phyloP scores from a whole-genome alignment of 2,113 vertebrate genomes.

The Brachyistius frenatus region DNA sequence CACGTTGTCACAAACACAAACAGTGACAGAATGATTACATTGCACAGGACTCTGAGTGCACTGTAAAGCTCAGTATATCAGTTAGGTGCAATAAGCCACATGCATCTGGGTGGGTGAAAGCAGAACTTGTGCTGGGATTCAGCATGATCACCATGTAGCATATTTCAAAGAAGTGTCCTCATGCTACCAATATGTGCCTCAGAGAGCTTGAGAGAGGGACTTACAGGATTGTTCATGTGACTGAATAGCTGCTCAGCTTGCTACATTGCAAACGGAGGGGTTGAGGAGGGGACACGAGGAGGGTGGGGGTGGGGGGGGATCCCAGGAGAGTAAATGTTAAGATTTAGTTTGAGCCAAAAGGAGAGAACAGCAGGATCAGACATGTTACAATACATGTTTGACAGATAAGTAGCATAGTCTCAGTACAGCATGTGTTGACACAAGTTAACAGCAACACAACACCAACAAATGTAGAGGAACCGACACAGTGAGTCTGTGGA shows the following conservation, averaged over 20 bases:
- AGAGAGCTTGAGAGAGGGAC: conserved; percentile 86
- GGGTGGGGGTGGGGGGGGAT: conserved; percentile 72
- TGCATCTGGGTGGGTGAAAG: conserved; percentile 70
- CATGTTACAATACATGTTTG: conserved; percentile 70
- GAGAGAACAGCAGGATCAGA: conserved; percentile 74
- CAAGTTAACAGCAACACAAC: conserved; percentile 55
- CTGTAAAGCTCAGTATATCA: conserved; percentile 47
- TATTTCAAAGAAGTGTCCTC: conserved; percentile 86
- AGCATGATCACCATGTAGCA: conserved; percentile 68
- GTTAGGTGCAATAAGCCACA: conserved; percentile 67
- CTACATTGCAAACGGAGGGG: conserved; percentile 92
- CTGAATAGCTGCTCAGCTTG: conserved; percentile 99
- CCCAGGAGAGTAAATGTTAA: conserved; percentile 92
- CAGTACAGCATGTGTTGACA: conserved; percentile 58
- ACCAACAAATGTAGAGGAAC: conserved; percentile 52
- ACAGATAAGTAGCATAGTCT: conserved; percentile 57
- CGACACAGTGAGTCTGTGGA: conserved; percentile 42
- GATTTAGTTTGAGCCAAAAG: conserved; percentile 68
- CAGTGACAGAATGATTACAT: conserved; percentile 49
- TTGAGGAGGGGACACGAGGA: conserved; percentile 74
- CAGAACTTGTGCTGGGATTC: conserved; percentile 60
- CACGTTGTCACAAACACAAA: conserved; percentile 58
- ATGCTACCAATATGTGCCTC: conserved; percentile 93
- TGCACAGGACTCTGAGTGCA: conserved; percentile 57
- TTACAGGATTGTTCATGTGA: conserved; percentile 99